Conservation (phyloP, 2,797 vertebrate species). For the Steatocranus sp. region DNA sequence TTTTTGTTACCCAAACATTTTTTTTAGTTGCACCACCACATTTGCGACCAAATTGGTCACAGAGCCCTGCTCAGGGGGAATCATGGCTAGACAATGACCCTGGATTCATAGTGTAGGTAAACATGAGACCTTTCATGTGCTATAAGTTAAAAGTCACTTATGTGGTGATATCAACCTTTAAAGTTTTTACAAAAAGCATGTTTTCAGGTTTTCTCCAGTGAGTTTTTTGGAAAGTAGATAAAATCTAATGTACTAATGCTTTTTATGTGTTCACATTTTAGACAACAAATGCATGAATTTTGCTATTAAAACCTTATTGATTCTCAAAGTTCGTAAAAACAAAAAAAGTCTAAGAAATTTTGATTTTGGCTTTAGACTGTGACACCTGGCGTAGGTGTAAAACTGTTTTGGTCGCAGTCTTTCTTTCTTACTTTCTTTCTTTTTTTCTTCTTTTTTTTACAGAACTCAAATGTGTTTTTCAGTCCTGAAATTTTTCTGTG, state of each 20-base stretch:
- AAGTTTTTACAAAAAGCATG: not conserved
- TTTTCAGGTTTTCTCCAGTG: not conserved
- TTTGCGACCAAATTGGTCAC: too few species aligned
- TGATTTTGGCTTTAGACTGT: not conserved
- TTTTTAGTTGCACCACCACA: too few species aligned
- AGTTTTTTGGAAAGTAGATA: not conserved
- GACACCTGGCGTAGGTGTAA: not conserved
- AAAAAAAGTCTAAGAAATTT: not conserved
- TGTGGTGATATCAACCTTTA: not conserved
- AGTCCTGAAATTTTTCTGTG: not conserved
- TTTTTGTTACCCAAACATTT: too few species aligned
- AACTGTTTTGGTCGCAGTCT: not conserved
- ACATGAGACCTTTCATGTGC: not conserved
- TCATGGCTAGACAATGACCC: not conserved
- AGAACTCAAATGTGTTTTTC: not conserved
- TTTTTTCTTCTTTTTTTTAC: rapidly evolving
- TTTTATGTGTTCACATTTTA: not conserved
- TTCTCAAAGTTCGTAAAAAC: not conserved
- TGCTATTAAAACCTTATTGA: not conserved
- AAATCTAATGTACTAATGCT: not conserved
- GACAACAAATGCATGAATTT: not conserved
- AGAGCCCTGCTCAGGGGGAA: not conserved
- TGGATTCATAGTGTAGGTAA: not conserved
- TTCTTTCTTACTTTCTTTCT: not conserved
- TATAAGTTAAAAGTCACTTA: not conserved